phyloP scores from a whole-genome alignment of 1,140 invertebrate genomes.

The Paraescarpia echinospica region DNA sequence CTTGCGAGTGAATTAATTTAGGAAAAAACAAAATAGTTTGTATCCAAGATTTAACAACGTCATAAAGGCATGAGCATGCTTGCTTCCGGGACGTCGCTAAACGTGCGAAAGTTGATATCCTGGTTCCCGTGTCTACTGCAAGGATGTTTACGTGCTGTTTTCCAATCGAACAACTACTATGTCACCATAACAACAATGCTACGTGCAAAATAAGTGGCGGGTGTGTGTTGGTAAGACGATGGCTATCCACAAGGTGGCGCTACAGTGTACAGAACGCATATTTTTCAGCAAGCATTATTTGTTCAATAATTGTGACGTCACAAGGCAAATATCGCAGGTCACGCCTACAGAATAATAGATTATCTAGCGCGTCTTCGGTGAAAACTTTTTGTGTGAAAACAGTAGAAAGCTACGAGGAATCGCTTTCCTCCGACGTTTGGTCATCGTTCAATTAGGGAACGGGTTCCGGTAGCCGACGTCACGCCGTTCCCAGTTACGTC shows the following conservation, averaged over 20 bases:
- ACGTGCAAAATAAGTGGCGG: too few relatives aligned
- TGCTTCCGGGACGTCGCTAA: too few relatives aligned
- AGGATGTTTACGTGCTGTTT: too few relatives aligned
- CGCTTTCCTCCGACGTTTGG: neutral
- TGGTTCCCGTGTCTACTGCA: too few relatives aligned
- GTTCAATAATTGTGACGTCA: neutral
- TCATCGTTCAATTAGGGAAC: neutral
- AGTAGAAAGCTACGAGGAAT: neutral
- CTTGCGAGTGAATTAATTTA: too few relatives aligned
- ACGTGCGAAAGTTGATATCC: too few relatives aligned
- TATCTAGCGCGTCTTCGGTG: neutral
- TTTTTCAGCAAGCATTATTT: neutral
- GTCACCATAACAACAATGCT: too few relatives aligned
- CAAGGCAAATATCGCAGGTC: neutral
- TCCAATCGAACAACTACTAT: too few relatives aligned
- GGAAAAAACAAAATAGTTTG: too few relatives aligned
- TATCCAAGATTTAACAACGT: too few relatives aligned
- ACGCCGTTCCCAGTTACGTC: neutral
- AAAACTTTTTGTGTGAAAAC: neutral
- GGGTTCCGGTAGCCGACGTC: neutral
- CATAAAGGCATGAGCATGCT: too few relatives aligned
- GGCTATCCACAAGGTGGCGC: neutral
- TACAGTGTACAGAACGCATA: neutral
- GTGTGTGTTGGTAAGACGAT: neutral
- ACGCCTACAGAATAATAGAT: neutral